These are phyloP conservation scores for Corythaeola cristata DNA, from an alignment of 2,113 vertebrate genomes.

Conservation along the genomic window DNA sequence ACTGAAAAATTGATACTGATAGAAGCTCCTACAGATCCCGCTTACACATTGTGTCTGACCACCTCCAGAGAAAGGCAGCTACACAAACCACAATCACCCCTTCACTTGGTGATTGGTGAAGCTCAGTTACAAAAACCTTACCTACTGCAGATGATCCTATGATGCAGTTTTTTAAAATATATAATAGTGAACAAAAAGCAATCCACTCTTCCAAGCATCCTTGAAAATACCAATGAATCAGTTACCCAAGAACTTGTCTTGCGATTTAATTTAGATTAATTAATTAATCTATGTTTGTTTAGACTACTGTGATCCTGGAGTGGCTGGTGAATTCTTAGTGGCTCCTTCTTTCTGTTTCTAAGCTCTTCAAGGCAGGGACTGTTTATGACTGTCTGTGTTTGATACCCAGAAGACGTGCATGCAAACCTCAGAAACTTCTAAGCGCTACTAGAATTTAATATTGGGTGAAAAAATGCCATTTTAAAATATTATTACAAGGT, in stretches of 20 bases:
- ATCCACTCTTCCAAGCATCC: neutral
- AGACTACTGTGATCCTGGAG: neutral
- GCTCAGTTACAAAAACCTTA: neutral
- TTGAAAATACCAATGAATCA: neutral
- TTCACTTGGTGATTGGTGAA: neutral
- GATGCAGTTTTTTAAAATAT: neutral
- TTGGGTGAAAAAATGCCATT: neutral
- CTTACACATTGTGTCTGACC: neutral
- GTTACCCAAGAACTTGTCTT: neutral
- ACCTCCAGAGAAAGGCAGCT: neutral
- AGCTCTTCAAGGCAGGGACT: neutral
- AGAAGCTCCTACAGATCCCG: neutral
- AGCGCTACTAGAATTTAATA: neutral
- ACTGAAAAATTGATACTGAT: neutral
- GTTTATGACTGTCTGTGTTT: neutral
- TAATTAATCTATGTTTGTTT: neutral
- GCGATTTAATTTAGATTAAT: neutral
- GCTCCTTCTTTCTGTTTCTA: neutral
- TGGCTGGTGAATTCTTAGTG: neutral
- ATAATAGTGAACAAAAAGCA: neutral
- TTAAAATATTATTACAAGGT: neutral
- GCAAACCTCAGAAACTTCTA: neutral
- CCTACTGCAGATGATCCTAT: neutral
- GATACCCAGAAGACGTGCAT: neutral
- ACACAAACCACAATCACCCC: accelerated